phyloP scores from a whole-genome alignment of 2,888 invertebrate species.

The Drosophila histrio region DNA sequence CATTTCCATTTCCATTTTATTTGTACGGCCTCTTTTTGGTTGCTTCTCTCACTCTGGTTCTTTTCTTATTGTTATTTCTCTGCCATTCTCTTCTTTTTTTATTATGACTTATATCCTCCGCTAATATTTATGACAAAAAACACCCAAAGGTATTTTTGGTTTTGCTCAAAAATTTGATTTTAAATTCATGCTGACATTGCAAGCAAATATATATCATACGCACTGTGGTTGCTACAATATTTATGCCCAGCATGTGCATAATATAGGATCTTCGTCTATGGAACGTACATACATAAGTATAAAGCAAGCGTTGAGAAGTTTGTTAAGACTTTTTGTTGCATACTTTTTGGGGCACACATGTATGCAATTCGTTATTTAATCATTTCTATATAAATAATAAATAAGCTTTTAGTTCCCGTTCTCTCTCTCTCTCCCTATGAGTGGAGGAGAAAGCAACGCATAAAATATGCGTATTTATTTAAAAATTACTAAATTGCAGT shows the following conservation, averaged over 20 bases:
- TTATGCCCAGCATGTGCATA: constrained; percentile 45
- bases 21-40: constrained; percentile 48
- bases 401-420: not conserved
- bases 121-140: constrained; percentile 64
- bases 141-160: constrained; percentile 68
- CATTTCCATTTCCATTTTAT: constrained; percentile 72
- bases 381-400: not conserved
- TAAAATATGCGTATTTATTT: constrained; percentile 10
- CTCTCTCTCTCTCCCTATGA: not conserved
- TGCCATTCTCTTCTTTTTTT: not conserved
- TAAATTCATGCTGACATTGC: constrained; percentile 67
- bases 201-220: constrained; percentile 51
- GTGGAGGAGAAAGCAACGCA: not conserved
- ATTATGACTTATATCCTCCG: constrained; percentile 41
- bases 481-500: not conserved
- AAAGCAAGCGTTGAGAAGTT: not conserved
- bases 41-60: not conserved
- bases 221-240: constrained; percentile 24
- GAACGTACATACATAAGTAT: constrained; percentile 38
- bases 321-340: not conserved
- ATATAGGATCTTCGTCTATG: constrained; percentile 38
- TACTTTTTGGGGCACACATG: no score
- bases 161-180: constrained; percentile 65
- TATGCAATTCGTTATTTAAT: no score
- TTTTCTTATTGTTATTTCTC: constrained; percentile 8